Conservation (phyloP, 2,113 vertebrate genomes). For the Pantherophis guttatus region DNA sequence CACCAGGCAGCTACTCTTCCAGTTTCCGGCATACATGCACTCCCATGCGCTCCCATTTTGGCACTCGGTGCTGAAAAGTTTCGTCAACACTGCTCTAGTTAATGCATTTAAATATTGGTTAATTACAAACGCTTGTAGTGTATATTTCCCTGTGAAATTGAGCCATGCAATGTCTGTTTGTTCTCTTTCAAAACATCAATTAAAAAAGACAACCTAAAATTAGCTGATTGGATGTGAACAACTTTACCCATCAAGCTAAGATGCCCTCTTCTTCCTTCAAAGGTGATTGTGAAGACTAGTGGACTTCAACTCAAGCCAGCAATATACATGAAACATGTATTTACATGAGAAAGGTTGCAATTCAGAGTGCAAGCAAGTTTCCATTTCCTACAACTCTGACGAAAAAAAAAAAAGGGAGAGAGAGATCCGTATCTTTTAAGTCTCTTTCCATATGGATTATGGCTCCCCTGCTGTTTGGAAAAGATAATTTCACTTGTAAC, state of each 20-base stretch:
- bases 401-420: constrained; percentile 42
- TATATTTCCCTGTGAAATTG: background rate
- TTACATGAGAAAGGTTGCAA: constrained; percentile 61
- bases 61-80: no score
- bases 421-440: constrained; percentile 50
- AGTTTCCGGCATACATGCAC: no score
- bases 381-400: constrained; percentile 57
- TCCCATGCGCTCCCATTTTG: no score
- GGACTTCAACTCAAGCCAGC: no score
- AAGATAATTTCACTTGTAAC: constrained; percentile 85
- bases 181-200: constrained; percentile 59
- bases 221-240: constrained; percentile 55
- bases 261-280: constrained; percentile 32
- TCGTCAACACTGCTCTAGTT: no score
- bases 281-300: constrained; percentile 55
- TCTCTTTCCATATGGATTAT: constrained; percentile 75
- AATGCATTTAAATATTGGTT: no score
- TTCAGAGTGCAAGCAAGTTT: constrained; percentile 64
- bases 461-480: constrained; percentile 81
- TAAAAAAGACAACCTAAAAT: constrained; percentile 57
- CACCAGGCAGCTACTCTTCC: no score
- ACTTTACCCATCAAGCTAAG: constrained; percentile 44
- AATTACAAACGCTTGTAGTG: background rate
- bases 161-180: constrained; percentile 50
- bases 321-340: constrained; percentile 65